These are phyloP conservation scores for Bembecia ichneumoniformis DNA, from an alignment of 2,888 invertebrate genomes.

Conservation along the genomic window DNA sequence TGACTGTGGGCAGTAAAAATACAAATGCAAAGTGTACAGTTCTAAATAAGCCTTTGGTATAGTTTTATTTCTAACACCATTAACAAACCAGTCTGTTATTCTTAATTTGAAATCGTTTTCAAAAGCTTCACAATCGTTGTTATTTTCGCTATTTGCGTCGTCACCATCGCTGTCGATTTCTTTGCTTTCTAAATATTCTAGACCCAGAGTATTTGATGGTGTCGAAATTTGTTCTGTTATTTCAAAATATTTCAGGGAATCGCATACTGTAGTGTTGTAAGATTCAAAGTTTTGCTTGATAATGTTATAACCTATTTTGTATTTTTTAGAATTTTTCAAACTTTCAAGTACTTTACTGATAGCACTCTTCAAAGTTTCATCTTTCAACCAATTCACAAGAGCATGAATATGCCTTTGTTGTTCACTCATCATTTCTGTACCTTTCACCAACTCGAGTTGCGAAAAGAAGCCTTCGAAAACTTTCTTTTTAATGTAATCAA, in stretches of 20 bases:
- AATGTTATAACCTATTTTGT: conserved; percentile 58
- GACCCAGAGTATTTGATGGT: conserved; percentile 4
- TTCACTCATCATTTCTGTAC: conserved; percentile 65
- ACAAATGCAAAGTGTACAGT: conserved; percentile 74
- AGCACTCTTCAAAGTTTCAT: conserved; percentile 79
- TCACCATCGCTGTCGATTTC: conserved; percentile 21
- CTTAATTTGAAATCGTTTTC: conserved; percentile 25
- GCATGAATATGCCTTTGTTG: conserved; percentile 80
- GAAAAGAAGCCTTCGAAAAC: conserved; percentile 80
- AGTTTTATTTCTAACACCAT: conserved; percentile 72
- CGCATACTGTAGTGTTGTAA: conserved; percentile 74
- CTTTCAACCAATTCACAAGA: conserved; percentile 82
- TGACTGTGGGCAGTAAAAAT: conserved; percentile 79
- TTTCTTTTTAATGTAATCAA: conserved; percentile 81
- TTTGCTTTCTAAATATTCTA: conserved; percentile 11
- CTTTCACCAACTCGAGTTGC: conserved; percentile 73
- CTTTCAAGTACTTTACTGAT: conserved; percentile 76
- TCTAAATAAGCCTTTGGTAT: conserved; percentile 80
- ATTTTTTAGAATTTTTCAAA: conserved; percentile 70
- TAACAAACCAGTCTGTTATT: conserved; percentile 76
- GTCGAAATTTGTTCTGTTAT: conserved; percentile 10
- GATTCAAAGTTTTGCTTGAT: conserved; percentile 76
- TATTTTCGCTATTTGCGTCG: background rate
- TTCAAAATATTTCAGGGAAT: conserved; percentile 73
- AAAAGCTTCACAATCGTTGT: conserved; percentile 19